Conservation (phyloP, 2,888 invertebrate genomes). For the Trichacis sp. region DNA sequence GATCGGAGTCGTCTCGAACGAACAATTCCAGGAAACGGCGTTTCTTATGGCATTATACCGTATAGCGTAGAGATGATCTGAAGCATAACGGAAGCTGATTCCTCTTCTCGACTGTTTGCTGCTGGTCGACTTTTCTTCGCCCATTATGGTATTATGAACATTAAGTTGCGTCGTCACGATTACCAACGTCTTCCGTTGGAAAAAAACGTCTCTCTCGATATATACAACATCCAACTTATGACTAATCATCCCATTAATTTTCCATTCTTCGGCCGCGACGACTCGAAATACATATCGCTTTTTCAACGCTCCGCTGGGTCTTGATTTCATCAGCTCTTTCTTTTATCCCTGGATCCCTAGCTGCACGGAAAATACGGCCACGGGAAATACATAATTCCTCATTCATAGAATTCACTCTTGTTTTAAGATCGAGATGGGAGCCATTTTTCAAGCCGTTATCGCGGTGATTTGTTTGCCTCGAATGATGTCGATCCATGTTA, state of each 20-base stretch:
- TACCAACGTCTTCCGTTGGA: constrained; percentile 53
- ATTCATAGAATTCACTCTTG: constrained; percentile 8
- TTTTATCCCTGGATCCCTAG: too few relatives aligned
- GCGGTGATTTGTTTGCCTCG: constrained; percentile 15
- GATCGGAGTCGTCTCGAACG: constrained; percentile 55
- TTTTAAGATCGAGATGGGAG: neutral
- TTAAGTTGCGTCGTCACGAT: constrained; percentile 66
- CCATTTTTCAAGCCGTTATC: constrained; percentile 19
- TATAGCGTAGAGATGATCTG: constrained; percentile 53
- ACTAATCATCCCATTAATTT: constrained; percentile 41
- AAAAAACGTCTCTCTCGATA: constrained; percentile 1
- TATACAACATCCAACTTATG: constrained; percentile 32
- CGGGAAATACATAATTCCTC: neutral
- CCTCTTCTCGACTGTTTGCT: constrained; percentile 22
- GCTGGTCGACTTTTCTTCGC: constrained; percentile 58
- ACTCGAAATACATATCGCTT: neutral
- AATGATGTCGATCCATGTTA: constrained; percentile 12
- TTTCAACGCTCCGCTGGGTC: neutral
- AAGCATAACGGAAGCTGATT: constrained; percentile 57
- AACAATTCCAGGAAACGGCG: constrained; percentile 56
- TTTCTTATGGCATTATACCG: constrained; percentile 51
- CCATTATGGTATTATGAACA: constrained; percentile 66
- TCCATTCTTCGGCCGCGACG: constrained; percentile 14
- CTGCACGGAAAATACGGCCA: too few relatives aligned
- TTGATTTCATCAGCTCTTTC: neutral